Evolutionary conservation across 2,113 vertebrate genomes (phyloP).

Genomic region (Tragelaphus buxtoni): DNA sequence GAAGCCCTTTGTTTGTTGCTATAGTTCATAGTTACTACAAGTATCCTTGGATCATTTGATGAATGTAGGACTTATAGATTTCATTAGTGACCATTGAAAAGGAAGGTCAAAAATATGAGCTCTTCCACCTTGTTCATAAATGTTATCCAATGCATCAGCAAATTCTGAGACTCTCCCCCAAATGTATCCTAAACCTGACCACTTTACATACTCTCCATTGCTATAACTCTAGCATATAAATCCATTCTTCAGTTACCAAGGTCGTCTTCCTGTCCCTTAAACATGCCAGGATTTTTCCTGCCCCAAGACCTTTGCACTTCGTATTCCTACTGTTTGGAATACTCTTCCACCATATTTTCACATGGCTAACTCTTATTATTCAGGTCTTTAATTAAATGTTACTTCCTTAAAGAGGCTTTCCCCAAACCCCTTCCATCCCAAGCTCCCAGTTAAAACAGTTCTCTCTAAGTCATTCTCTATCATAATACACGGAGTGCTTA

Average conservation of each 20-base stretch:
- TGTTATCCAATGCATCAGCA: not conserved
- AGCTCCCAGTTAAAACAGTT: constrained; percentile 3
- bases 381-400: not conserved
- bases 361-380: not conserved
- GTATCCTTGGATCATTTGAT: not conserved
- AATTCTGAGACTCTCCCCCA: not conserved
- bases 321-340: not conserved
- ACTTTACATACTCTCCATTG: not conserved
- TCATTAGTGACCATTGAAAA: not conserved
- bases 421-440: not conserved
- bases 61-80: not conserved
- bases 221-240: not conserved
- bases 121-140: not conserved
- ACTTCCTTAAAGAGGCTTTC: not conserved
- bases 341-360: constrained; percentile 15
- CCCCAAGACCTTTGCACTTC: not conserved
- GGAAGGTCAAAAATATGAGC: not conserved
- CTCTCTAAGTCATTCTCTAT: not conserved
- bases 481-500: not conserved
- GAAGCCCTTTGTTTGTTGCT: not conserved
- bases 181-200: not conserved
- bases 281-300: not conserved
- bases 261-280: not conserved
- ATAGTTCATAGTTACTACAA: not conserved
- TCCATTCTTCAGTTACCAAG: not conserved